phyloP scores from a whole-genome alignment of 2,797 vertebrate genomes.

The Hypotaenidia philippensis region DNA sequence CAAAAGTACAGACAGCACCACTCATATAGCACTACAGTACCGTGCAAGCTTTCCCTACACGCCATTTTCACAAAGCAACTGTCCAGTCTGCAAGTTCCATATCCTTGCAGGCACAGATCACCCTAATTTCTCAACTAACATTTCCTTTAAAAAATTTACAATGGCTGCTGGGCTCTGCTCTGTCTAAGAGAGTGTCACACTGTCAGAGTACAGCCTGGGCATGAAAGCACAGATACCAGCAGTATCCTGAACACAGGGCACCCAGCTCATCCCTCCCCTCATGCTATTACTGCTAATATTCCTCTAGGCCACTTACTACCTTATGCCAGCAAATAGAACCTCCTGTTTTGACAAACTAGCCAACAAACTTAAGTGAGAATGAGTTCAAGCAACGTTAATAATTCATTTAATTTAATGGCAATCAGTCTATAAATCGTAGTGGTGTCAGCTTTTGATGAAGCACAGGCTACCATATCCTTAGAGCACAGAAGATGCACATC shows the following conservation, averaged over 20 bases:
- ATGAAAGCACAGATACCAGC: not conserved
- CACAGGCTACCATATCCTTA: not conserved
- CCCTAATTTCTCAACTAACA: fast-evolving
- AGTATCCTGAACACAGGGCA: fast-evolving
- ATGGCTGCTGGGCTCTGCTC: not conserved
- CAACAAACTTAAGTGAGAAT: not conserved
- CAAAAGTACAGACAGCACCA: not conserved
- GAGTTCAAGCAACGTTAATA: not conserved
- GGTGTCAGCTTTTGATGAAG: not conserved
- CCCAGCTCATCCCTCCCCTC: not conserved
- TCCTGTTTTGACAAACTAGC: not conserved
- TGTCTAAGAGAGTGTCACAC: fast-evolving
- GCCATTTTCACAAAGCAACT: not conserved
- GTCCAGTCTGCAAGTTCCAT: not conserved
- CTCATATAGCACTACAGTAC: fast-evolving
- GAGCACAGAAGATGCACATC: not conserved
- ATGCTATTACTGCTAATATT: not conserved
- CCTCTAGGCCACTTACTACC: not conserved
- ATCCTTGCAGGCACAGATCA: not conserved
- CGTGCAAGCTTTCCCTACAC: not conserved
- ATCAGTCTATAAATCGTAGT: not conserved
- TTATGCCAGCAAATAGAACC: not conserved
- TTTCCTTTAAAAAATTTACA: not conserved
- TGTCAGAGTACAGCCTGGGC: not conserved
- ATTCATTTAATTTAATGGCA: not conserved